Percentiles rank a stretch among this genome's conserved stretches.
phyloP scores from a whole-genome alignment of 2,797 vertebrate genomes.

The Betta splendens region DNA sequence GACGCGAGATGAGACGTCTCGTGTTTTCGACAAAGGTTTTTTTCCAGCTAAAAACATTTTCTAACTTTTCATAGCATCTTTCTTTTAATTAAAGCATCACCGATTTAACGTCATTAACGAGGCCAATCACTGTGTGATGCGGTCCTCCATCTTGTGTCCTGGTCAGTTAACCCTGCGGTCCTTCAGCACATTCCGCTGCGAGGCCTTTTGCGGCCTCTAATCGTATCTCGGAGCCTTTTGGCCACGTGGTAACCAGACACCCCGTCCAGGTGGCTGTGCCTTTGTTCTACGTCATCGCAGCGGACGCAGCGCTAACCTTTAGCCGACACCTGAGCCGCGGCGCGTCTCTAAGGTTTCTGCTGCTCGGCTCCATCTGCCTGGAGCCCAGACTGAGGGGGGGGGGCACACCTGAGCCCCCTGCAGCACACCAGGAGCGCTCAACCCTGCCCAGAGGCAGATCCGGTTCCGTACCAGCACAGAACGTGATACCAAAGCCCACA shows the following conservation, averaged over 20 bases:
- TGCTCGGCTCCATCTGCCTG: constrained; percentile 57
- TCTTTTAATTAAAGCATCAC: no score
- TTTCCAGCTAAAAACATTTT: no score
- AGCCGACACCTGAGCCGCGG: constrained; percentile 71
- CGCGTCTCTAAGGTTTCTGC: constrained; percentile 76
- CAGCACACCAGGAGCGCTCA: constrained; percentile 64
- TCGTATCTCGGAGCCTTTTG: constrained; percentile 48
- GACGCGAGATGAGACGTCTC: no score
- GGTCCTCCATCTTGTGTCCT: constrained; percentile 6
- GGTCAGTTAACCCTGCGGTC: constrained; percentile 7
- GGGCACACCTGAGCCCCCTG: constrained; percentile 74
- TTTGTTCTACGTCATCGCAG: constrained; percentile 76
- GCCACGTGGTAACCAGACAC: constrained; percentile 63
- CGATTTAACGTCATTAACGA: constrained; percentile 43
- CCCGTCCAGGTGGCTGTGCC: constrained; percentile 53
- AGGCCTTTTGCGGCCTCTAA: constrained; percentile 49
- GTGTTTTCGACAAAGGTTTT: no score
- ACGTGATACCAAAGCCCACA: constrained; percentile 64
- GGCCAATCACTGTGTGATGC: constrained; percentile 24
- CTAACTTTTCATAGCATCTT: no score
- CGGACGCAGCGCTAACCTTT: constrained; percentile 72
- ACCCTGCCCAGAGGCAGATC: constrained; percentile 67
- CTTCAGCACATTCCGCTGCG: constrained; percentile 43
- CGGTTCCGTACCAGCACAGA: constrained; percentile 69
- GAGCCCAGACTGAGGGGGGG: constrained; percentile 56